Percentiles rank a stretch among this genome's conserved stretches.
These are phyloP conservation scores for Chironomus tentans DNA, from an alignment of 2,888 invertebrate species.

Conservation along the genomic window DNA sequence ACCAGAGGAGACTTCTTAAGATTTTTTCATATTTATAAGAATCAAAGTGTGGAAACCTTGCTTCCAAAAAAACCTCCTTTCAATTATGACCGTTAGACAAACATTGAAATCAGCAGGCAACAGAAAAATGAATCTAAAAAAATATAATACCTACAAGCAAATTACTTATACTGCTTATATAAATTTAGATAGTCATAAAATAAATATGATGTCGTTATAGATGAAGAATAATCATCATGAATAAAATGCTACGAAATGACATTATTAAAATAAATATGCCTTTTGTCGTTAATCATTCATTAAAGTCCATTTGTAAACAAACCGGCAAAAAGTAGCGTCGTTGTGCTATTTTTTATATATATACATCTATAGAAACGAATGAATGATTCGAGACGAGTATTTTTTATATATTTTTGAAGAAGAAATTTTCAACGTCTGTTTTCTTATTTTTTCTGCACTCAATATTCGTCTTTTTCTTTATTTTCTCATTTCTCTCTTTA, in stretches of 20 bases:
- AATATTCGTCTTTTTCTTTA: not conserved
- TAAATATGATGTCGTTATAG: not conserved
- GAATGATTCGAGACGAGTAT: not conserved
- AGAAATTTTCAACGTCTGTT: not conserved
- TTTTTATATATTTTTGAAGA: not conserved
- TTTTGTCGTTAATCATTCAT: conserved; percentile 6
- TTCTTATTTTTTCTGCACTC: conserved; percentile 5
- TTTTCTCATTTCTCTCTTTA: not conserved
- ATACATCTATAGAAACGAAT: not conserved
- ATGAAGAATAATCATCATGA: not conserved
- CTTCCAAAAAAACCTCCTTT: no score
- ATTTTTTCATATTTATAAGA: no score
- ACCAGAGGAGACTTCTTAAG: no score
- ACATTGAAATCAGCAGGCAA: no score
- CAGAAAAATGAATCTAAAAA: no score
- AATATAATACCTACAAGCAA: no score
- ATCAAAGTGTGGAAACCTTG: no score
- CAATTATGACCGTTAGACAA: no score
- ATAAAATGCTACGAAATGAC: not conserved
- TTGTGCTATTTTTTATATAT: not conserved
- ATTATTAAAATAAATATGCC: conserved; percentile 1
- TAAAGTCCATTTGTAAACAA: conserved; percentile 10
- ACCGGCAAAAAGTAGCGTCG: not conserved
- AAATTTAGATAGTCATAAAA: not conserved
- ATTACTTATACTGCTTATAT: no score